These are phyloP conservation scores for Maniola jurtina DNA, from an alignment of 1,140 invertebrate genomes.

Conservation along the genomic window DNA sequence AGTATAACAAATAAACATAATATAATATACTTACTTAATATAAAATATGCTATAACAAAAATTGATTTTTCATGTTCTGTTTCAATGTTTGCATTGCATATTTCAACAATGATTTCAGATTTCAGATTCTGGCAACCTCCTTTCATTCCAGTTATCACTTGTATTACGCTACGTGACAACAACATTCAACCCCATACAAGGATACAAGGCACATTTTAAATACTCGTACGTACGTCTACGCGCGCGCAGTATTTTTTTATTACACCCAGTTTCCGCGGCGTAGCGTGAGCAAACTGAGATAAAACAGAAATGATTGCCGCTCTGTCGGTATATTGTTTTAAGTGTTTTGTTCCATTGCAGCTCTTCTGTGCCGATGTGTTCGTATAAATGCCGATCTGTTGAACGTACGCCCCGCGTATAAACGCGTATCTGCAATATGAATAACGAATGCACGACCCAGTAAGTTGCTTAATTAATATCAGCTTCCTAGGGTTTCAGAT, in stretches of 20 bases:
- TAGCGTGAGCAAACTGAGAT: slow-evolving; percentile 71
- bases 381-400: slow-evolving; percentile 48
- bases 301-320: slow-evolving; percentile 75
- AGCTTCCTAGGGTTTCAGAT: not conserved
- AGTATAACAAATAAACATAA: too few species aligned
- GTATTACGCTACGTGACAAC: not conserved
- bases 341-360: slow-evolving; percentile 61
- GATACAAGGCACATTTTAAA: not conserved
- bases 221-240: slow-evolving; percentile 16
- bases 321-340: slow-evolving; percentile 71
- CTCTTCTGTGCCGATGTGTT: slow-evolving; percentile 47
- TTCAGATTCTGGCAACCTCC: too few species aligned
- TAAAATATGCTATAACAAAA: too few species aligned
- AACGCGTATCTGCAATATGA: slow-evolving; percentile 36
- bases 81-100: too few species aligned
- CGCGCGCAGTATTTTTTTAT: slow-evolving; percentile 66
- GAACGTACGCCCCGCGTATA: slow-evolving; percentile 41
- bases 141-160: too few species aligned
- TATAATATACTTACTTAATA: too few species aligned
- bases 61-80: too few species aligned
- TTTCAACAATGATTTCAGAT: too few species aligned
- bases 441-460: slow-evolving; percentile 36
- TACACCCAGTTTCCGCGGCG: slow-evolving; percentile 65
- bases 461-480: slow-evolving; percentile 34
- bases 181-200: not conserved